Evolutionary conservation across 2,888 invertebrate species (phyloP), one percentile per base, ranked within the genome.

Genomic region (Drosophila ezoana): DNA sequence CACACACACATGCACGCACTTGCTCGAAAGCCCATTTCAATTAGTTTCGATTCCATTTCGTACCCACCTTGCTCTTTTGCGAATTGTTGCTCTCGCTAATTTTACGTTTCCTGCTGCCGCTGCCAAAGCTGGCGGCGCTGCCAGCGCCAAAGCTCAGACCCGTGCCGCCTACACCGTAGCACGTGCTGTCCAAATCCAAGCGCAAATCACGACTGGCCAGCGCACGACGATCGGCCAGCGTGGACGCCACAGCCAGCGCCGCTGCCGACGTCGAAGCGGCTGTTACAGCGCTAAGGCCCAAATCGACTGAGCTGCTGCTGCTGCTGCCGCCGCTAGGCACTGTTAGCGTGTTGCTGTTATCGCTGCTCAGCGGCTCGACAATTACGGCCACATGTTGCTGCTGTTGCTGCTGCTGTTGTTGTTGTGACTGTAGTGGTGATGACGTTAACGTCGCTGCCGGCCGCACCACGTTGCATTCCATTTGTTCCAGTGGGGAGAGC

Each of bases 71-170:
- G 75, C 88, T 90, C 78, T 92, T 92, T 61, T 89, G 90, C 41
- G 91, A 91, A 76, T 90, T 91, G 64, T 88, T 90, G 78, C 91
- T 92, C 88, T 92, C 92, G 76, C 92, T 92, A 63, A 90, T 87
- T 86, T 91, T 91, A 45, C 92, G 89, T 71, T 92, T 92, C 65
- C 92, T 85, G 51, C 90, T 82, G 38, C 84, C 83, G 52, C 81
- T 85, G 59, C 73, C 70, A 11, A 69, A 41, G 56, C 77, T 76
- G n/a, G 51, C 64, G 10, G 71, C 65, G 60, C 77, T 78, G 75
- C 77, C 74, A 5, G 79, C 54, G n/a, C 61, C 73, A 49, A 84
- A 80, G 68, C 81, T 81, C 48, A 89, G 54, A 16, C 90, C 90
- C 62, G 83, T 86, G 54, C 85, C 88, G 20, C 86, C 88, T 28